Base-by-base conservation (phyloP, 1,140 invertebrate species). In the Rhagoletis zephyria region DNA sequence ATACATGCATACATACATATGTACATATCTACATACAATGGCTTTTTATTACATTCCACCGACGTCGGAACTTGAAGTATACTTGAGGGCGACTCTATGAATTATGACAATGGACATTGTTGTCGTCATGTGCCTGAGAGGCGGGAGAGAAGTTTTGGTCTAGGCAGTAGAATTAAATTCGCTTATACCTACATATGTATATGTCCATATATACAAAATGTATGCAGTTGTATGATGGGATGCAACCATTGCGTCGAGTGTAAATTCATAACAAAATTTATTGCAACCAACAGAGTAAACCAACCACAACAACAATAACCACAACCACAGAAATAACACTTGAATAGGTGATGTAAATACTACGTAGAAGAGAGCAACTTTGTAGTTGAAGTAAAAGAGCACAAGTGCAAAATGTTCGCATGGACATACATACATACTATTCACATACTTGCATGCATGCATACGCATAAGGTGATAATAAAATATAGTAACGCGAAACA, bases 91-190 rank as follows among this genome's bases (percentile, higher is more conserved):
- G 64, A 67, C 40, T 67, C 64, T 10, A 67, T 67, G 64, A 67
- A 42, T 67, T 67, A 67, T 67, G 64, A 40, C 7, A 67, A 67
- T 67, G 64, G 30, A 19, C 64, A 67, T 42, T 67, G 64, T 67
- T 67, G 64, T 30, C 19, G 64, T 30, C n/a, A 42, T 42, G 64
- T 40, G 19, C 64, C 40, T 30, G 40, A 67, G 30, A 40, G 64
- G 10, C 51, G 5, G 5, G 1, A 5, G 5, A 56, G 51, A 56
- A 30, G 30, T 30, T 30, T 0, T 30, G 30, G 30, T 64, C n/a
- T 64, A 19, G 16, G 64, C 64, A n/a, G n/a, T n/a, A n/a, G n/a
- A n/a, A n/a, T n/a, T n/a, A n/a, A n/a, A n/a, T n/a, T n/a, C n/a
- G n/a, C n/a, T n/a, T n/a, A n/a, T n/a, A n/a, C n/a, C n/a, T n/a